Evolutionary conservation across 2,113 vertebrate species (phyloP).

Genomic region (Ictalurus punctatus): DNA sequence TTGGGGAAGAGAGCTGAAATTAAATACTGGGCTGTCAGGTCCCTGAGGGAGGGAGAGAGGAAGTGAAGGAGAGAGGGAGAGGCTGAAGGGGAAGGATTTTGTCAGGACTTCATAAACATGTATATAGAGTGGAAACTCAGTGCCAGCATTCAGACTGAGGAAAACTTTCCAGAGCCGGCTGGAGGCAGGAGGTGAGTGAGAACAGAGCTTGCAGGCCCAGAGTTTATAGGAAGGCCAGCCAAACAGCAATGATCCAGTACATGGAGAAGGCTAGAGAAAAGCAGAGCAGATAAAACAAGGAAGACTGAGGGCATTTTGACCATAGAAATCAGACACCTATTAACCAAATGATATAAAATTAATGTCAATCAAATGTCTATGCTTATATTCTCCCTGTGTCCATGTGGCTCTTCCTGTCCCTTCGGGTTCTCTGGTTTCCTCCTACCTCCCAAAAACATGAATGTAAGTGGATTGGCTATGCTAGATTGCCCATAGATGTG

Average conservation of each 20-base stretch:
- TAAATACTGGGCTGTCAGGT: slow-evolving; percentile 68
- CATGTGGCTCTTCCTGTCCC: background rate
- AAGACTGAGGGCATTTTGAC: background rate
- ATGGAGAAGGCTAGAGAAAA: slow-evolving; percentile 44
- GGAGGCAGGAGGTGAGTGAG: slow-evolving; percentile 63
- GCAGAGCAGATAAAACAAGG: background rate
- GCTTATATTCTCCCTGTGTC: background rate
- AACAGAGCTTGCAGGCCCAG: slow-evolving; percentile 67
- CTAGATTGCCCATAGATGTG: background rate
- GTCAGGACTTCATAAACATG: slow-evolving; percentile 74
- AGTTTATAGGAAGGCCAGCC: slow-evolving; percentile 87
- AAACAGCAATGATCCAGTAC: slow-evolving; percentile 79
- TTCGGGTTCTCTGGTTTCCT: background rate
- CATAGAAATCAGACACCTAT: slow-evolving; percentile 26
- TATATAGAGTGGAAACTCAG: slow-evolving; percentile 58
- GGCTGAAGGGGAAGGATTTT: slow-evolving; percentile 71
- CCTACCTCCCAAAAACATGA: background rate
- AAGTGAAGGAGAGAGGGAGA: slow-evolving; percentile 60
- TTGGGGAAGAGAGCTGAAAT: slow-evolving; percentile 68
- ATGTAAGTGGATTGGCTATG: background rate
- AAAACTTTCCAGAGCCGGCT: slow-evolving; percentile 65
- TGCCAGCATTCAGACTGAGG: slow-evolving; percentile 62
- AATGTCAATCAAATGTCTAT: background rate
- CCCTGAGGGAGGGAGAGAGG: slow-evolving; percentile 54
- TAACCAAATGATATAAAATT: slow-evolving; percentile 22